phyloP scores from a whole-genome alignment of 2,797 vertebrate genomes.

The Caiman crocodilus region DNA sequence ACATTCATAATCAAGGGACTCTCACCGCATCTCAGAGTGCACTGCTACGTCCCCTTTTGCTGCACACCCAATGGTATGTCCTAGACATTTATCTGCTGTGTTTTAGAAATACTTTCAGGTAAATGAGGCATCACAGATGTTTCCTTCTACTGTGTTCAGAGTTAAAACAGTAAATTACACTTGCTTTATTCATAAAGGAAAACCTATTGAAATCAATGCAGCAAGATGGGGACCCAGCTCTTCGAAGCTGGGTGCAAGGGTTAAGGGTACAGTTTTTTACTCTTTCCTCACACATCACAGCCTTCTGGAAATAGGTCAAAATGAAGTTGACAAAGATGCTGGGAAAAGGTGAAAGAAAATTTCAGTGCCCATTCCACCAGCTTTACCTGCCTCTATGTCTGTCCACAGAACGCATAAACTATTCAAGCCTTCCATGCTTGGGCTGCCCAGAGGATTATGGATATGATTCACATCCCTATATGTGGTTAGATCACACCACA shows the following conservation, averaged over 20 bases:
- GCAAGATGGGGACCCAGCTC: background rate
- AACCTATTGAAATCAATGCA: background rate
- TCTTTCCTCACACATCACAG: background rate
- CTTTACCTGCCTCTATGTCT: background rate
- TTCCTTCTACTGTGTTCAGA: background rate
- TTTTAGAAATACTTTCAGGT: background rate
- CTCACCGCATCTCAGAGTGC: background rate
- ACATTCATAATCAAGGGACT: too few species aligned
- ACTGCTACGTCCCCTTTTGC: accelerated
- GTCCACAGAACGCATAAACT: background rate
- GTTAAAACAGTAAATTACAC: background rate
- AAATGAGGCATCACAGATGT: background rate
- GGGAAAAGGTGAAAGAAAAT: background rate
- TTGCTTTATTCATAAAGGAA: background rate
- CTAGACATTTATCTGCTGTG: background rate
- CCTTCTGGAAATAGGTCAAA: background rate
- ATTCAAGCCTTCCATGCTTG: background rate
- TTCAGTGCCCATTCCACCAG: background rate
- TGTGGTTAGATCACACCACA: background rate
- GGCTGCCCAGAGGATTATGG: background rate
- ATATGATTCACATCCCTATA: background rate
- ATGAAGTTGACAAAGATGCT: background rate
- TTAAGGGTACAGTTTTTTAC: background rate
- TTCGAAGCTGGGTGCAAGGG: background rate
- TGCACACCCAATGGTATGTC: accelerated